phyloP scores from a whole-genome alignment of 1,140 invertebrate species.

The Drosophila melanica region DNA sequence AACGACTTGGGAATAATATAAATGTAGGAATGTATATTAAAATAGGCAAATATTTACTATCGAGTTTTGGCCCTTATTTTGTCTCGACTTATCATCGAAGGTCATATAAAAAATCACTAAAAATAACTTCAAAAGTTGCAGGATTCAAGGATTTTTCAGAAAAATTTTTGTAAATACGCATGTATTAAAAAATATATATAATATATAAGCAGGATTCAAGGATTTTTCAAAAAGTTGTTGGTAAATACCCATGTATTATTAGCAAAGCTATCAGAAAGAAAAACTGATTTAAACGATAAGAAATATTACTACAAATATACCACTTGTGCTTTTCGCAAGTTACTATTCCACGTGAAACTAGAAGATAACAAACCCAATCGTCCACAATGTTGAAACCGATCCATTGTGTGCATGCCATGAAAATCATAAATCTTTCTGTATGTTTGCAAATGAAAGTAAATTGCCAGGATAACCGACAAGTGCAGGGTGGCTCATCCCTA shows the following conservation, averaged over 20 bases:
- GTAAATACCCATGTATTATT: neutral
- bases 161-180: too few species aligned
- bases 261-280: neutral
- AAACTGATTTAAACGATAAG: neutral
- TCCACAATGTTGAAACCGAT: neutral
- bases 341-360: neutral
- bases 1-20: too few species aligned
- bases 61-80: too few species aligned
- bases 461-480: constrained; percentile 72
- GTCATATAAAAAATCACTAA: too few species aligned
- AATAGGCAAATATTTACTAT: too few species aligned
- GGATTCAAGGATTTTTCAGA: too few species aligned
- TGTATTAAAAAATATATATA: too few species aligned
- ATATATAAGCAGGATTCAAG: too few species aligned
- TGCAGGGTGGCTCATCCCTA: constrained; percentile 30
- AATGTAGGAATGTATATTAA: too few species aligned
- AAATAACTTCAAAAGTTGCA: too few species aligned
- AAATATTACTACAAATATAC: neutral
- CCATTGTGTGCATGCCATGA: constrained; percentile 10
- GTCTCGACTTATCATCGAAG: too few species aligned
- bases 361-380: constrained; percentile 1
- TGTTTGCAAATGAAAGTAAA: constrained; percentile 38
- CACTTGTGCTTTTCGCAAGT: constrained; percentile 30
- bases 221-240: too few species aligned
- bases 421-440: constrained; percentile 26